phyloP scores from a whole-genome alignment of 2,797 vertebrate species.

The Eulemur albifrons region DNA sequence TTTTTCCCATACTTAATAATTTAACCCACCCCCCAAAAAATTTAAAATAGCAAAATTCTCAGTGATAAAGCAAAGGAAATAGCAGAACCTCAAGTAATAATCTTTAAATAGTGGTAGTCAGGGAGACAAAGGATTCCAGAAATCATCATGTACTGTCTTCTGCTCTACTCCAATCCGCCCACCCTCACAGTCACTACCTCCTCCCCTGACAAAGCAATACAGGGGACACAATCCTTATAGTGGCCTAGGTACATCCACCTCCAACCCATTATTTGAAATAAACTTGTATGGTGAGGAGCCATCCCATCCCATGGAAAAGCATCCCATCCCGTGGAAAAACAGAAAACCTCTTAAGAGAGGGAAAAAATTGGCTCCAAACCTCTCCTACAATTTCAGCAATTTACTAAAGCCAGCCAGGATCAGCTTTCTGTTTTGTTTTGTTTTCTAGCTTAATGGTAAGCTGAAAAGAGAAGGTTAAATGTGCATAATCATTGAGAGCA shows the following conservation, averaged over 20 bases:
- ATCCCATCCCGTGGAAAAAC: neutral
- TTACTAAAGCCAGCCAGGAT: neutral
- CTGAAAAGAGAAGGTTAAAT: neutral
- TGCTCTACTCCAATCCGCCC: accelerated
- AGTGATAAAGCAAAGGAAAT: neutral
- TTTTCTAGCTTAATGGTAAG: neutral
- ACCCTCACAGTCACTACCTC: neutral
- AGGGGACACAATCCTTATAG: neutral
- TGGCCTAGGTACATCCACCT: neutral
- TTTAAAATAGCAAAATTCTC: neutral
- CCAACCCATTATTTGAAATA: neutral
- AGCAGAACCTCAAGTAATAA: neutral
- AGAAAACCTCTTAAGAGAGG: neutral
- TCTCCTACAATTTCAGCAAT: neutral
- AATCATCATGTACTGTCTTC: neutral
- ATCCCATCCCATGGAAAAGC: neutral
- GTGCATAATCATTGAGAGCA: neutral
- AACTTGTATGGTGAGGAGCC: neutral
- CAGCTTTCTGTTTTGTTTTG: neutral
- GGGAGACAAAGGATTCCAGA: neutral
- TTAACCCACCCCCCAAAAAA: neutral
- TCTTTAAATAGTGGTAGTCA: neutral
- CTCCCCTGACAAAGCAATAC: neutral
- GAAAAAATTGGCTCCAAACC: neutral
- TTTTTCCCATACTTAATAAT: neutral